These are phyloP conservation scores for Gallinago solitaria DNA, from an alignment of 2,797 vertebrate species.

Conservation along the genomic window DNA sequence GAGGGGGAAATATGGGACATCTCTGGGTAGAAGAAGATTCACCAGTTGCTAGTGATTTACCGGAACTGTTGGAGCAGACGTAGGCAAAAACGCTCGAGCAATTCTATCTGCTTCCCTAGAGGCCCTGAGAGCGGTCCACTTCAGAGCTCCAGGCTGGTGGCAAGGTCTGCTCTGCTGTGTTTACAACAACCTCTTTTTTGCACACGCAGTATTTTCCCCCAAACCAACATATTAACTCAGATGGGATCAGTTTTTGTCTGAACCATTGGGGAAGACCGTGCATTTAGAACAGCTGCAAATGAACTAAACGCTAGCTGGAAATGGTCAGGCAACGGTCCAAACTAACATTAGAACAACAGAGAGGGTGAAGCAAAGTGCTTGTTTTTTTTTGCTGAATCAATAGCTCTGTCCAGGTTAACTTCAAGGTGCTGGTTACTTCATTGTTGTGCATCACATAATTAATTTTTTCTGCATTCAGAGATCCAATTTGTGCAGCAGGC, in stretches of 20 bases:
- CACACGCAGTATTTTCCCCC: not conserved
- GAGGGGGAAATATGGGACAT: not conserved
- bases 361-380: slow-evolving; percentile 16
- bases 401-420: slow-evolving; percentile 34
- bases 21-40: not conserved
- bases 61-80: not conserved
- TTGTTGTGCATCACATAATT: slow-evolving; percentile 42
- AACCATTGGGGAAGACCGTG: not conserved
- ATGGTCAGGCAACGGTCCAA: slow-evolving; percentile 63
- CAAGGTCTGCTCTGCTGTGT: not conserved
- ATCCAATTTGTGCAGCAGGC: not conserved
- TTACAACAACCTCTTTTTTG: slow-evolving; percentile 5
- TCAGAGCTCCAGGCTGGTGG: not conserved
- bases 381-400: slow-evolving; percentile 57
- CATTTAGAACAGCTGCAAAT: slow-evolving; percentile 54
- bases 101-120: not conserved
- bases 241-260: slow-evolving; percentile 37
- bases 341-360: slow-evolving; percentile 6
- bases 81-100: not conserved
- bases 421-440: slow-evolving; percentile 55
- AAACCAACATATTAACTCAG: slow-evolving; percentile 1
- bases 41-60: not conserved
- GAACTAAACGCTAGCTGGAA: slow-evolving; percentile 29
- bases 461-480: slow-evolving; percentile 27
- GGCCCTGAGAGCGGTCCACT: not conserved